These are phyloP conservation scores for Gastracanthus pulcherrimus DNA, from an alignment of 2,888 invertebrate species.

Conservation along the genomic window DNA sequence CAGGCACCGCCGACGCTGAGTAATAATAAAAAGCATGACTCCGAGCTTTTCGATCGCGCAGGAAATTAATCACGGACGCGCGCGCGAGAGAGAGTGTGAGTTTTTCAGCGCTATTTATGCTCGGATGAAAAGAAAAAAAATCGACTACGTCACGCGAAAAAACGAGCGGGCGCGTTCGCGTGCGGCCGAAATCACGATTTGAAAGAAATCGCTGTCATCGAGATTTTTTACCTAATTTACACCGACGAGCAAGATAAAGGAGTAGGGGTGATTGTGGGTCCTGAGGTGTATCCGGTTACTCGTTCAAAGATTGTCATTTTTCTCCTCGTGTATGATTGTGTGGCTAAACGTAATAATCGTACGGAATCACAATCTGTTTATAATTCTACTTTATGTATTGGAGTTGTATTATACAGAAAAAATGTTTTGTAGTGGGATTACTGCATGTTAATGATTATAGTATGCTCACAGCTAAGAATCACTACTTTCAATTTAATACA, in stretches of 20 bases:
- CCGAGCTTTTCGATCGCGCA: conserved; percentile 69
- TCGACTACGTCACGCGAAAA: conserved; percentile 49
- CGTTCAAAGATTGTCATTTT: background rate
- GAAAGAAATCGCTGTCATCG: background rate
- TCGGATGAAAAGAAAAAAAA: conserved; percentile 16
- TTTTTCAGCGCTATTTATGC: no score
- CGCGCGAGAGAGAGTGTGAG: no score
- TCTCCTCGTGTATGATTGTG: no score
- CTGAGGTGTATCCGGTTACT: no score
- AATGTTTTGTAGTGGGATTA: no score
- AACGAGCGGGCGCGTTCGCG: conserved; percentile 21
- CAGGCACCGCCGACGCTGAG: conserved; percentile 28
- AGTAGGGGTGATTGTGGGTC: no score
- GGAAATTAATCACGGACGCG: conserved; percentile 75
- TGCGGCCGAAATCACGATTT: background rate
- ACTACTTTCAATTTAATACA: no score
- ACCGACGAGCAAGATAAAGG: no score
- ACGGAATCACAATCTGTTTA: background rate
- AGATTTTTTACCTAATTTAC: background rate
- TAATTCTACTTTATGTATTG: background rate
- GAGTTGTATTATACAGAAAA: no score
- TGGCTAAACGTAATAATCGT: no score
- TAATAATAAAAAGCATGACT: conserved; percentile 75
- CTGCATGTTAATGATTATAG: no score
- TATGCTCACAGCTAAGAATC: no score